These are phyloP conservation scores for Rhyacichthys aspro DNA, from an alignment of 2,797 vertebrate species.

Conservation along the genomic window DNA sequence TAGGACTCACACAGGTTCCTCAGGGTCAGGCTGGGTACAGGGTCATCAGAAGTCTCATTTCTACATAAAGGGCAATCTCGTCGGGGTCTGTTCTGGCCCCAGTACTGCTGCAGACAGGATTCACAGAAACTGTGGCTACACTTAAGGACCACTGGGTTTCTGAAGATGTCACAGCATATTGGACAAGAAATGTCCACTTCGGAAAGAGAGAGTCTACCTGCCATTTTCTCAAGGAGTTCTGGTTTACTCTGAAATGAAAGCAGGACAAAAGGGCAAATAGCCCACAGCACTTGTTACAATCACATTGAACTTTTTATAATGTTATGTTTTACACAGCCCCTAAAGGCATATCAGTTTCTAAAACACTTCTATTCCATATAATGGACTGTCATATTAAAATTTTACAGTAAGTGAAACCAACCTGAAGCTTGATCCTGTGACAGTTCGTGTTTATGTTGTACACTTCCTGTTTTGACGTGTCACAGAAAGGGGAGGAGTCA, in stretches of 20 bases:
- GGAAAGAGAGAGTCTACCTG: slow-evolving; percentile 52
- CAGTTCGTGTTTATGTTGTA: background rate
- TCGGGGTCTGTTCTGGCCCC: slow-evolving; percentile 72
- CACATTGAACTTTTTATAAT: background rate
- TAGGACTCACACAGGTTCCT: slow-evolving; percentile 77
- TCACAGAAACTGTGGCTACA: slow-evolving; percentile 86
- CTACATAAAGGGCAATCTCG: slow-evolving; percentile 75
- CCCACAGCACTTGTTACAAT: slow-evolving; percentile 1
- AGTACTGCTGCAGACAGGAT: slow-evolving; percentile 80
- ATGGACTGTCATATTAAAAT: background rate
- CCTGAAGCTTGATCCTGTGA: slow-evolving; percentile 23
- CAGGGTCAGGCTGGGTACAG: slow-evolving; percentile 74
- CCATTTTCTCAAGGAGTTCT: slow-evolving; percentile 51
- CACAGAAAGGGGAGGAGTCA: slow-evolving; percentile 54
- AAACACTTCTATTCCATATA: background rate
- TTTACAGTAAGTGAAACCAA: slow-evolving; percentile 26
- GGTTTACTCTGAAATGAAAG: slow-evolving; percentile 32
- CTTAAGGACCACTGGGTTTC: slow-evolving; percentile 82
- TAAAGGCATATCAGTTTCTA: no score
- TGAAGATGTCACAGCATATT: slow-evolving; percentile 83
- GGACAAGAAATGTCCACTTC: slow-evolving; percentile 76
- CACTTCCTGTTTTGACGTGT: slow-evolving; percentile 63
- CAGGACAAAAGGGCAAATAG: slow-evolving; percentile 7
- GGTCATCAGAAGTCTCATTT: slow-evolving; percentile 56
- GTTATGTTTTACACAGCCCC: background rate